These are phyloP conservation scores for Ctenicera cuprea DNA, from an alignment of 2,888 invertebrate species.

Conservation along the genomic window DNA sequence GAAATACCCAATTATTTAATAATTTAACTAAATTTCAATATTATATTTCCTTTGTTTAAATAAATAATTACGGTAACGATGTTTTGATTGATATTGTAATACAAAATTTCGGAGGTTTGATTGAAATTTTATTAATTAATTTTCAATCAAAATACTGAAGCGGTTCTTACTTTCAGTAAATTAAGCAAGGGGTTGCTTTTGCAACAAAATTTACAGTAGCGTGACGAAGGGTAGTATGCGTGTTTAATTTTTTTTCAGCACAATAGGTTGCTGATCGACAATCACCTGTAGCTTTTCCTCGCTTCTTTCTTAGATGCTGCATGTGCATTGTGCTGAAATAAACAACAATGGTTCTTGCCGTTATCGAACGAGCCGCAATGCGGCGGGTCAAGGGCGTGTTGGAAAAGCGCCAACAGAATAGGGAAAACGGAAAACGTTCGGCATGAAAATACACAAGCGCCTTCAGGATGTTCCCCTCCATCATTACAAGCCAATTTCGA, in stretches of 20 bases:
- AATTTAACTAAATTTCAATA: too few species aligned
- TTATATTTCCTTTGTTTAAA: too few species aligned
- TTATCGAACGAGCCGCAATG: conserved; percentile 31
- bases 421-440: conserved; percentile 21
- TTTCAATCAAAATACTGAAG: too few species aligned
- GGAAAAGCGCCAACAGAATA: neutral
- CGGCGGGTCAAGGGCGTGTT: conserved; percentile 35
- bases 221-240: conserved; percentile 2
- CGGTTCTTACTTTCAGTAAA: too few species aligned
- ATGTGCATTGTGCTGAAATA: conserved; percentile 30
- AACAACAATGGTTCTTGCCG: conserved; percentile 25
- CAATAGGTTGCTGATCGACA: conserved; percentile 1
- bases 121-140: too few species aligned
- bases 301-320: conserved; percentile 14
- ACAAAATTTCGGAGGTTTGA: too few species aligned
- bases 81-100: too few species aligned
- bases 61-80: too few species aligned
- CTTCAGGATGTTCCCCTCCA: conserved; percentile 1
- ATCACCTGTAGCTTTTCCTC: conserved; percentile 22
- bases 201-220: neutral
- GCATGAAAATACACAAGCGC: conserved; percentile 26
- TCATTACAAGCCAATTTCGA: conserved; percentile 18
- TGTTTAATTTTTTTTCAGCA: conserved; percentile 7
- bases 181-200: too few species aligned
- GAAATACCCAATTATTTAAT: too few species aligned